A percentile compares a stretch with the other conserved stretches of the same genome.
Evolutionary conservation across 1,140 invertebrate genomes (phyloP).

Genomic region (Campodea augens): DNA sequence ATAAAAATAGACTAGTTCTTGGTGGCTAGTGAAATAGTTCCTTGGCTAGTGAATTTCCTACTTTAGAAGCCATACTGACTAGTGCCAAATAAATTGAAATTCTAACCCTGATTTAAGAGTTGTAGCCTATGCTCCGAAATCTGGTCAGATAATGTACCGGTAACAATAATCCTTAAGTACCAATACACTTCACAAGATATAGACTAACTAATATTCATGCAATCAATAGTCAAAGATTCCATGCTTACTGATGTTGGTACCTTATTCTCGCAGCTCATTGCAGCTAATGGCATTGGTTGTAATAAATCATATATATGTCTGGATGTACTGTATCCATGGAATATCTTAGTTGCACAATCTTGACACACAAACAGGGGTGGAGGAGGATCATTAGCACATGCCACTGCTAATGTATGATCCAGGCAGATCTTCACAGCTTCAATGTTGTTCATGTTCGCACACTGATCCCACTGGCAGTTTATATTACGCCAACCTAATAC

Average conservation of each 20-base stretch:
- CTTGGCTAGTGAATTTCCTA: no score
- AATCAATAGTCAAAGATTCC: background rate
- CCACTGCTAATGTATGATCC: conserved; percentile 66
- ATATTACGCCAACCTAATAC: background rate
- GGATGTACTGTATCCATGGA: conserved; percentile 44
- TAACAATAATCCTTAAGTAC: no score
- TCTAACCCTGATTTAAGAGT: no score
- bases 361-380: conserved; percentile 91
- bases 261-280: conserved; percentile 92
- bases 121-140: no score
- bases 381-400: conserved; percentile 61
- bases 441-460: conserved; percentile 57
- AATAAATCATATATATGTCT: conserved; percentile 74
- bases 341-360: conserved; percentile 85
- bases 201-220: no score
- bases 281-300: conserved; percentile 84
- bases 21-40: no score
- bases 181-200: no score
- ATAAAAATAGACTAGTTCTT: no score
- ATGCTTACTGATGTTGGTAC: conserved; percentile 26
- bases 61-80: no score
- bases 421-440: conserved; percentile 83
- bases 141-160: no score
- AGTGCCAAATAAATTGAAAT: no score
- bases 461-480: conserved; percentile 61